A percentile compares a stretch with the other conserved stretches of the same genome.
Evolutionary conservation across 37 sponge, comb jelly and placozoan genomes (phyloP).

Genomic region (Beroe ovata): DNA sequence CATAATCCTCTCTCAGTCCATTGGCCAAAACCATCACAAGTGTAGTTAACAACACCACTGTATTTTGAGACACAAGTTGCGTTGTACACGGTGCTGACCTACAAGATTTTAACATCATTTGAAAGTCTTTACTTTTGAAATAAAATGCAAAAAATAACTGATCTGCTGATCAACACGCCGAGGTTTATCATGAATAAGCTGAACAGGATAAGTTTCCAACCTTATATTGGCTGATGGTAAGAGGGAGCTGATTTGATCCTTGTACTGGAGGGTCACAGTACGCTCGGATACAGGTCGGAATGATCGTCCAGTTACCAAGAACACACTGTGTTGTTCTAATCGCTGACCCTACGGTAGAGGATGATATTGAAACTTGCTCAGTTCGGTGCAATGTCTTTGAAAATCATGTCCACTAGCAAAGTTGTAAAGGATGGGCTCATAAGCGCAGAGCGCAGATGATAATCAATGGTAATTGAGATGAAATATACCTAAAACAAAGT

Average conservation of each 20-base stretch:
- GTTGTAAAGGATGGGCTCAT: too few relatives aligned
- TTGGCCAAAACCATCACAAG: not conserved
- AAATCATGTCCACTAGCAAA: too few relatives aligned
- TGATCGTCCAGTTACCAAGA: slow-evolving; percentile 14
- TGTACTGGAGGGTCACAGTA: not conserved
- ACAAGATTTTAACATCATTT: too few relatives aligned
- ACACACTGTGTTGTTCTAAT: not conserved
- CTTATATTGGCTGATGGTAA: not conserved
- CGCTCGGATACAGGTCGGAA: not conserved
- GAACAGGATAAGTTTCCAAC: too few relatives aligned
- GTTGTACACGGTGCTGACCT: slow-evolving; percentile 5
- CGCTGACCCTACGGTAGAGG: too few relatives aligned
- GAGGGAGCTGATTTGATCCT: not conserved
- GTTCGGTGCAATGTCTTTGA: too few relatives aligned
- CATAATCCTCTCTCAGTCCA: not conserved
- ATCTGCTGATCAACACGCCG: too few relatives aligned
- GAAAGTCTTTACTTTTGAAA: too few relatives aligned
- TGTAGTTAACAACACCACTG: not conserved
- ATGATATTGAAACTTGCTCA: slow-evolving; percentile 1
- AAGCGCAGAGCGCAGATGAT: too few relatives aligned
- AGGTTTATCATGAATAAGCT: too few relatives aligned
- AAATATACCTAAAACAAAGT: not conserved
- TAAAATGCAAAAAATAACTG: too few relatives aligned
- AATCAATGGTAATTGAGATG: too few relatives aligned
- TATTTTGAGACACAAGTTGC: slow-evolving; percentile 9